Evolutionary conservation across 2,797 vertebrate genomes (phyloP).

Genomic region (Falco novaeseelandiae): DNA sequence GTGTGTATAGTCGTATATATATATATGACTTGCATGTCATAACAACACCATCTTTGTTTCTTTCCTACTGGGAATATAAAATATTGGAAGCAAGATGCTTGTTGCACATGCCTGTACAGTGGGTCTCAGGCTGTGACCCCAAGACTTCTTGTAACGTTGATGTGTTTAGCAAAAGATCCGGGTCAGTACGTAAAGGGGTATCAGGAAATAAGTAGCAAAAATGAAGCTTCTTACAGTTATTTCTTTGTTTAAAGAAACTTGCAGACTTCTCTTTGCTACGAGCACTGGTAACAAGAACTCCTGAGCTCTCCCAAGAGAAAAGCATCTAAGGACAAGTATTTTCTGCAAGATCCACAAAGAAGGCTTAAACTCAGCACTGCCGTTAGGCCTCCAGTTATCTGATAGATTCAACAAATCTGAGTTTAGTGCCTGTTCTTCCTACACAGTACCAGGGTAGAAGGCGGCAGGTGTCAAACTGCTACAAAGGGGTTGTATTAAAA

Average conservation of each 20-base stretch:
- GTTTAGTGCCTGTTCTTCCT: neutral
- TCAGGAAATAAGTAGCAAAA: neutral
- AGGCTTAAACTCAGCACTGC: neutral
- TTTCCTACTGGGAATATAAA: neutral
- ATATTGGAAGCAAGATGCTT: neutral
- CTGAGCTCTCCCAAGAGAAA: neutral
- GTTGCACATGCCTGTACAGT: neutral
- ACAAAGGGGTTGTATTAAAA: neutral
- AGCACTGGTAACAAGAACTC: neutral
- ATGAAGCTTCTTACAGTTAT: neutral
- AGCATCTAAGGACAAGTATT: neutral
- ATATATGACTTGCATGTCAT: too few species aligned
- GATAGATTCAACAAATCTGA: neutral
- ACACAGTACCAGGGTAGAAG: neutral
- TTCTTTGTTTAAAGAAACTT: neutral
- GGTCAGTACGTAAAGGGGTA: neutral
- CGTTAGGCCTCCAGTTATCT: neutral
- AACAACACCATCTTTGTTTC: neutral
- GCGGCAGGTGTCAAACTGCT: neutral
- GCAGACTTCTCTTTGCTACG: neutral
- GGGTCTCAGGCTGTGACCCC: neutral
- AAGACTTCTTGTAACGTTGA: neutral
- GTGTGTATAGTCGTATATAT: too few species aligned
- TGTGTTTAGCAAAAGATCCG: neutral
- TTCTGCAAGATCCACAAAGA: neutral